Percentiles rank a stretch among this genome's conserved stretches.
Evolutionary conservation across 2,888 invertebrate genomes (phyloP).

Genomic region (Caenorhabditis plicata): DNA sequence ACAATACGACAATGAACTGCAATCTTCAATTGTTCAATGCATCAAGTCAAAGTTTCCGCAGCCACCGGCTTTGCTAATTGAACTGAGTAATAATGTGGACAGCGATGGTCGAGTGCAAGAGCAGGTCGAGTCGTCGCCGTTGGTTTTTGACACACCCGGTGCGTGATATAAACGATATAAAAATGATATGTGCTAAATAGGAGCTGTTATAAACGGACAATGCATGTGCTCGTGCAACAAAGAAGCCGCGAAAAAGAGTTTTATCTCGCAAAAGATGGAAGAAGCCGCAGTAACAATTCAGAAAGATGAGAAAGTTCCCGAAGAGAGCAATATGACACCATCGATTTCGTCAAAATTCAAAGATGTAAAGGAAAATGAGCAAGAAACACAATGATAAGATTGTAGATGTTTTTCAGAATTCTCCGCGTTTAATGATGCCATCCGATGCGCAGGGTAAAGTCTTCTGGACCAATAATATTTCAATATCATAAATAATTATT

Average conservation of each 20-base stretch:
- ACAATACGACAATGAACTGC: conserved; percentile 47
- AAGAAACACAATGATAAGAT: neutral
- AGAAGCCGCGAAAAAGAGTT: neutral
- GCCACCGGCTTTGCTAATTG: conserved; percentile 25
- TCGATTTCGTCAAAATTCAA: conserved; percentile 17
- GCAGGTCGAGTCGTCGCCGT: conserved; percentile 18
- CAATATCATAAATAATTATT: conserved; percentile 11
- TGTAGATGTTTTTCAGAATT: conserved; percentile 39
- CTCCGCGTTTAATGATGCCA: conserved; percentile 46
- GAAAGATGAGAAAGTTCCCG: conserved; percentile 24
- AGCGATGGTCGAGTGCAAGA: conserved; percentile 13
- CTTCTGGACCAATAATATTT: conserved; percentile 35
- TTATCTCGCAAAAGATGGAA: neutral
- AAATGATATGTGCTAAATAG: conserved; percentile 20
- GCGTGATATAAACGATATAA: neutral
- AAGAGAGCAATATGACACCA: too few species aligned
- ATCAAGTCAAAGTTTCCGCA: conserved; percentile 25
- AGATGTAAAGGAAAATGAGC: conserved; percentile 15
- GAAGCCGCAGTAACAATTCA: conserved; percentile 6
- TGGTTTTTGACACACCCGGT: conserved; percentile 36
- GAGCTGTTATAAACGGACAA: conserved; percentile 56
- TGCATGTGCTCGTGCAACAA: conserved; percentile 55
- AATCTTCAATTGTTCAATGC: conserved; percentile 47
- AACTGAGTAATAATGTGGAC: conserved; percentile 35
- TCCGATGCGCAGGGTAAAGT: conserved; percentile 33